A percentile compares a stretch with the other conserved stretches of the same genome.
Evolutionary conservation across 2,797 vertebrate genomes (phyloP).

Genomic region (Dermochelys coriacea): DNA sequence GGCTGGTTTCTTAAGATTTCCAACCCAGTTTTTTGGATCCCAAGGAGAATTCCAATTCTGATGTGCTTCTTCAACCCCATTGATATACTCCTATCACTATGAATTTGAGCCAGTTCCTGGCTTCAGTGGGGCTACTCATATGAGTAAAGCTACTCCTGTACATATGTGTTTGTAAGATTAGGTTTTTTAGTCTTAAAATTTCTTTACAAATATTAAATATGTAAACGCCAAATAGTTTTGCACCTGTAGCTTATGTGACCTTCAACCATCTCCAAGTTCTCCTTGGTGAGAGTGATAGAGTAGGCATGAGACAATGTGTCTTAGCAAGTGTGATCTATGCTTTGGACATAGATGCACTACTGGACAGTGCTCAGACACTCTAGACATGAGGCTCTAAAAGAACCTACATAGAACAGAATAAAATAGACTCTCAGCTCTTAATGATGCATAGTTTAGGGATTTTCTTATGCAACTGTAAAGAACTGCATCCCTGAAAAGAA

Average conservation of each 20-base stretch:
- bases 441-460: accelerated
- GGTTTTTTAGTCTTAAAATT: not conserved
- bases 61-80: not conserved
- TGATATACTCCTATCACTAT: not conserved
- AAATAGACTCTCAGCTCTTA: not conserved
- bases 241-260: not conserved
- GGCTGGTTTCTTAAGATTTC: not conserved
- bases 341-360: not conserved
- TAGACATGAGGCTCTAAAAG: not conserved
- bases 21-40: not conserved
- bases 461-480: not conserved
- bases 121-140: not conserved
- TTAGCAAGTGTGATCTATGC: not conserved
- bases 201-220: not conserved
- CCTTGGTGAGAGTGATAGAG: not conserved
- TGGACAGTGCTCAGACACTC: not conserved
- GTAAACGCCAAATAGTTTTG: not conserved
- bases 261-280: not conserved
- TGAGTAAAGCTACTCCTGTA: not conserved
- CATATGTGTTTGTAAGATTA: not conserved
- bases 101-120: not conserved
- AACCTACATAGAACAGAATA: not conserved
- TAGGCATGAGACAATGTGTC: not conserved
- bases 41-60: not conserved
- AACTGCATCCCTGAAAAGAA: not conserved